Evolutionary conservation across 2,113 vertebrate genomes (phyloP).

Genomic region (Hassar affinis): DNA sequence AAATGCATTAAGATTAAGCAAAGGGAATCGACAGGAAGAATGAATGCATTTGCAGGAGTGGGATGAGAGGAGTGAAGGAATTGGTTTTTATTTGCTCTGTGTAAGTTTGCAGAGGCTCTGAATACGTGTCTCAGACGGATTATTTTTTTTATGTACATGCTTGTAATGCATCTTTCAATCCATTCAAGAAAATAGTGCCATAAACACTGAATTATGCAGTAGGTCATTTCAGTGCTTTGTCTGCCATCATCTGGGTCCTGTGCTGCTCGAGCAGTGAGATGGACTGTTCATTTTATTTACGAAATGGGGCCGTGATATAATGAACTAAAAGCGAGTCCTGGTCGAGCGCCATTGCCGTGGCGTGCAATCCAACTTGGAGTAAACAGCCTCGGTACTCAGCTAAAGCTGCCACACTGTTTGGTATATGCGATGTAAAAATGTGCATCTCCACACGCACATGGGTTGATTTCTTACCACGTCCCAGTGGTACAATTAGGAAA

Average conservation of each 20-base stretch:
- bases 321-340: background rate
- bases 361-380: conserved; percentile 3
- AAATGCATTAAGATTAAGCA: background rate
- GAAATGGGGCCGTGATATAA: background rate
- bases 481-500: background rate
- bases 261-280: background rate
- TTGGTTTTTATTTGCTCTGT: background rate
- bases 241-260: background rate
- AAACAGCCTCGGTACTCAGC: background rate
- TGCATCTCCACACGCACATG: background rate
- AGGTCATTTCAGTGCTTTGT: background rate
- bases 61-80: background rate
- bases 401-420: background rate
- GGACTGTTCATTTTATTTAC: background rate
- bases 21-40: background rate
- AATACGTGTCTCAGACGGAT: background rate
- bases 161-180: background rate
- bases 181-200: background rate
- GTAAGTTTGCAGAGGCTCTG: background rate
- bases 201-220: background rate
- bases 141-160: background rate
- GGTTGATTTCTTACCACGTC: background rate
- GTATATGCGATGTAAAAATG: background rate
- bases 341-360: background rate
- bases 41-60: background rate